A percentile compares a stretch with the other conserved stretches of the same genome.
Conservation (phyloP, 1,140 invertebrate genomes). For the Sycobia sp. region DNA sequence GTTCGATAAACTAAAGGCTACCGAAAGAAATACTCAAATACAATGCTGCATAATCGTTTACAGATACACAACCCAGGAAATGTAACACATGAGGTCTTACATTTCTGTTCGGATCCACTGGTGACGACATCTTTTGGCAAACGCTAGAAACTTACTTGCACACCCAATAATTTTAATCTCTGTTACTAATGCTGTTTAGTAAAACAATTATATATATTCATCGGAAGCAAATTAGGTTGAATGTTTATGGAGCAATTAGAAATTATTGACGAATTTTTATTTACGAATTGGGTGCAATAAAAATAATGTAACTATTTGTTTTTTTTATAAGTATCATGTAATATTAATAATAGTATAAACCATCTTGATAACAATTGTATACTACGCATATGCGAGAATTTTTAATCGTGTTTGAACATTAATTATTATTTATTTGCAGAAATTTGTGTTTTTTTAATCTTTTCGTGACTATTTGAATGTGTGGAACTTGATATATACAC, state of each 20-base stretch:
- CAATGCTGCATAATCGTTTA: too few species aligned
- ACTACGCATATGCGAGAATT: conserved; percentile 55
- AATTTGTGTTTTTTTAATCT: conserved; percentile 63
- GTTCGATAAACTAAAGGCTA: too few species aligned
- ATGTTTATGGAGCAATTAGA: conserved; percentile 52
- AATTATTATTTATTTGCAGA: conserved; percentile 61
- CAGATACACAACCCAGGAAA: too few species aligned
- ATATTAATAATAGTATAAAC: conserved; percentile 35
- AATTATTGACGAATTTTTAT: too few species aligned
- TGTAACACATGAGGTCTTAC: too few species aligned
- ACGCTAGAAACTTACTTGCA: too few species aligned
- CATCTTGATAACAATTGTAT: conserved; percentile 46
- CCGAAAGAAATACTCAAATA: too few species aligned
- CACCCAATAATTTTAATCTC: conserved; percentile 35
- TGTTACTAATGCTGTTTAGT: conserved; percentile 28
- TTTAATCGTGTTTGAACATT: conserved; percentile 61
- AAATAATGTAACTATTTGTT: too few species aligned
- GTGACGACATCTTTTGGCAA: too few species aligned
- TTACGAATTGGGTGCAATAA: too few species aligned
- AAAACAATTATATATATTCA: conserved; percentile 32
- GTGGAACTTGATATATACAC: conserved; percentile 51
- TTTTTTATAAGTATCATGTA: not conserved
- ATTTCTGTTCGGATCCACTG: too few species aligned
- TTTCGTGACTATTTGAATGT: conserved; percentile 62
- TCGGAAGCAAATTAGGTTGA: conserved; percentile 50